Percentiles rank a stretch among this genome's conserved stretches.
Conservation (phyloP, 2,113 vertebrate species). For the Narcine bancroftii region DNA sequence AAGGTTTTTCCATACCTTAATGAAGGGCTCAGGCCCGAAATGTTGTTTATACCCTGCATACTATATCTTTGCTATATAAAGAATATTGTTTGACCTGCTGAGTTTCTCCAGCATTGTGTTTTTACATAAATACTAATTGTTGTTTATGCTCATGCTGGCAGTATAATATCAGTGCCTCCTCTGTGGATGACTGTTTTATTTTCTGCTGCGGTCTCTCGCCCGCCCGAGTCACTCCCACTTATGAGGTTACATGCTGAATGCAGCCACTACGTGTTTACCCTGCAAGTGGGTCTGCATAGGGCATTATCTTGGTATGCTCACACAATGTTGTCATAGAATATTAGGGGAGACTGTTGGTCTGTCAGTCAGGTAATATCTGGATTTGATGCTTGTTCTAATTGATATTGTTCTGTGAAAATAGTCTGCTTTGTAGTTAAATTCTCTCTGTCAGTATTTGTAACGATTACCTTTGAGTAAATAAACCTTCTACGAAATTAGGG, state of each 20-base stretch:
- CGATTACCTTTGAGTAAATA: neutral
- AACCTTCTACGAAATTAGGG: neutral
- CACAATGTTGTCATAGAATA: neutral
- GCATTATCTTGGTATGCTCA: neutral
- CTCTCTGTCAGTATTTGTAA: neutral
- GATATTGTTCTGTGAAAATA: neutral
- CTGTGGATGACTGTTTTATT: neutral
- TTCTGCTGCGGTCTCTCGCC: neutral
- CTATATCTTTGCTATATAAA: no score
- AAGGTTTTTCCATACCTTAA: no score
- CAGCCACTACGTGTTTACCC: neutral
- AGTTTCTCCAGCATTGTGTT: no score
- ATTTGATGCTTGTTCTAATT: neutral
- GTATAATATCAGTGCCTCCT: neutral
- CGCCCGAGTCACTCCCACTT: neutral
- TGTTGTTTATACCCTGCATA: no score
- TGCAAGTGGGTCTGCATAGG: neutral
- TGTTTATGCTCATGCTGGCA: neutral
- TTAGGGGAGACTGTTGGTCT: neutral
- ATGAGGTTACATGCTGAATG: neutral
- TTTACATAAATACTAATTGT: neutral
- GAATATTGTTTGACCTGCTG: no score
- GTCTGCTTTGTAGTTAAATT: neutral
- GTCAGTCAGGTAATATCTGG: neutral
- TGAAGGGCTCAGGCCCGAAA: no score